Evolutionary conservation across 1,140 invertebrate genomes (phyloP).

Genomic region (Ostrea denselamellosa): DNA sequence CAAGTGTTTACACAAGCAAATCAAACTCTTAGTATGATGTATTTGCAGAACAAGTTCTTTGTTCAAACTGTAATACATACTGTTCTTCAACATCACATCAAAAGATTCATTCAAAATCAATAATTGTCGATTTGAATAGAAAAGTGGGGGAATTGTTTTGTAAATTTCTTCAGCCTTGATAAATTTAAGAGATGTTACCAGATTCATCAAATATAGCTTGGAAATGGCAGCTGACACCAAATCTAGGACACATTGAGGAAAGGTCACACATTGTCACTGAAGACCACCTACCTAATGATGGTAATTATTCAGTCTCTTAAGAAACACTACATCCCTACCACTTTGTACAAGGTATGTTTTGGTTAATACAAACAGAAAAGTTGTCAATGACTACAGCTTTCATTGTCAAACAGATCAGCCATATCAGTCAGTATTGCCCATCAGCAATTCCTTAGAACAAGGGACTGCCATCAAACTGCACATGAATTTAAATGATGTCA

Average conservation of each 20-base stretch:
- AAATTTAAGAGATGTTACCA: constrained; percentile 9
- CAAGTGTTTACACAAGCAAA: constrained; percentile 28
- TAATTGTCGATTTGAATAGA: neutral
- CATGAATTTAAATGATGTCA: constrained; percentile 16
- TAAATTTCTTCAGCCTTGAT: constrained; percentile 12
- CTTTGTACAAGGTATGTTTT: constrained; percentile 11
- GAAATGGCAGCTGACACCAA: constrained; percentile 11
- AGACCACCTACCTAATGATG: neutral
- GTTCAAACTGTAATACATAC: neutral
- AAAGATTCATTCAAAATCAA: constrained; percentile 30
- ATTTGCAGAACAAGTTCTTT: neutral
- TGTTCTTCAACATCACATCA: constrained; percentile 2
- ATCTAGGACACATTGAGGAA: neutral
- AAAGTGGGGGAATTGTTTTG: neutral
- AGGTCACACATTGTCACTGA: neutral
- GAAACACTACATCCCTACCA: constrained; percentile 2
- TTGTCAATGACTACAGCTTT: constrained; percentile 21
- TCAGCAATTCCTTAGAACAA: neutral
- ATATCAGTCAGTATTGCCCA: neutral
- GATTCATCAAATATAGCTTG: neutral
- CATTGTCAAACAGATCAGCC: constrained; percentile 15
- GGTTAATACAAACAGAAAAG: constrained; percentile 3
- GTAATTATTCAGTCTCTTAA: constrained; percentile 10
- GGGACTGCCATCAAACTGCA: neutral
- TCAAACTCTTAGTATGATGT: neutral